Evolutionary conservation across 2,888 invertebrate genomes (phyloP), one percentile per base, ranked within the genome.

Genomic region (Drosophila picticornis): DNA sequence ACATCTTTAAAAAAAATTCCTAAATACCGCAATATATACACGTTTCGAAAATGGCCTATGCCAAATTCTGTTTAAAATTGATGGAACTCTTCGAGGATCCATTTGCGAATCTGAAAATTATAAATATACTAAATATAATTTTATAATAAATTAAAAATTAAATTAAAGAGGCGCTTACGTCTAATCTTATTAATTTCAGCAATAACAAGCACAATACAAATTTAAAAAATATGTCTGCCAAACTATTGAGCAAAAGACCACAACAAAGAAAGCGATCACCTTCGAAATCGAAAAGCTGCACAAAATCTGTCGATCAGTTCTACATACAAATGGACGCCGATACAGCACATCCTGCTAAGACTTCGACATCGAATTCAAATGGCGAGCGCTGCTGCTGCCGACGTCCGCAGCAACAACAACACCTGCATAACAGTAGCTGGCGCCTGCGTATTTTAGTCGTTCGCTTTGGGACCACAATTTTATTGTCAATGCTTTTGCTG

Each of bases 401-500:
- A 3, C 38, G 31, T 1, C 7, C 52, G 11, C 38, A 27, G 4
- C 53, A 22, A 43, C 55, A 40, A 38, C 31, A 51, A 36, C 22
- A 72, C 29, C 38, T 38, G 25, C 27, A 27, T 25, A 27, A 27
- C 34, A 40, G 40, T 43, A 50, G 22, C 53, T 68, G 58, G 51
- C 51, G 32, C 6, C 50, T 52, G 11, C 62, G 59, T 22, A 46
- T 57, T 19, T 36, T 69, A 25, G 32, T 73, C 13, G 67, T 61
- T 11, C 72, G 60, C 58, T 72, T 57, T 56, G 55, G 70, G 27
- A 60, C 61, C 29, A 32, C 72, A 36, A 27, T 69, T 50, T 11
- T 68, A 10, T n/a, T 72, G 25, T 63, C 52, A n/a, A 67, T 72
- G 74, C 50, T 70, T 43, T 51, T 83, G 19, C 25, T 78, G 36